These are phyloP conservation scores for Plectus sambesii DNA, from an alignment of 1,140 invertebrate genomes.

Conservation along the genomic window DNA sequence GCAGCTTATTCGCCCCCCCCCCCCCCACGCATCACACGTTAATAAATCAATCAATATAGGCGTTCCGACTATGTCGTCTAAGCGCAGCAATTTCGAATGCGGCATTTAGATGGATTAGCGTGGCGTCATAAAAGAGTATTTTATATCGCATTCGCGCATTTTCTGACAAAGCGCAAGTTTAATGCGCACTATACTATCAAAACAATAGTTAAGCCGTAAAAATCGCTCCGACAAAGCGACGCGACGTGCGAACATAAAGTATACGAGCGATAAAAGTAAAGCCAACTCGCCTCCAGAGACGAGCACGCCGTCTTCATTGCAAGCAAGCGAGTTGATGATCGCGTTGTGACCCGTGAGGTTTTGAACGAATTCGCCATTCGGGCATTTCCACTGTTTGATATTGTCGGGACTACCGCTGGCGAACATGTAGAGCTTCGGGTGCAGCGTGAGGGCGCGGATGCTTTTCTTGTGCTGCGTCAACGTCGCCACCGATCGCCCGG, in stretches of 20 bases:
- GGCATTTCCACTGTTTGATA: constrained; percentile 98
- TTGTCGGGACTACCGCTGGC: constrained; percentile 95
- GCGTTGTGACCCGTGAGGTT: constrained; percentile 94
- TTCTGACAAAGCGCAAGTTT: too few relatives aligned
- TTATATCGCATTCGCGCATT: too few relatives aligned
- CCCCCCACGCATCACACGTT: too few relatives aligned
- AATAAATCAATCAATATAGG: too few relatives aligned
- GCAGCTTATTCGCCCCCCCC: too few relatives aligned
- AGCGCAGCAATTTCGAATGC: too few relatives aligned
- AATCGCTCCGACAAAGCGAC: too few relatives aligned
- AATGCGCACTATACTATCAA: too few relatives aligned
- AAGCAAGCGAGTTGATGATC: constrained; percentile 87
- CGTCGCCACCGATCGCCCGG: constrained; percentile 83
- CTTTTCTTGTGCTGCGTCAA: constrained; percentile 99
- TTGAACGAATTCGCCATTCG: constrained; percentile 93
- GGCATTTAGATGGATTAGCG: too few relatives aligned
- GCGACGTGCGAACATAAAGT: constrained; percentile 11
- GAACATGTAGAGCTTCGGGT: constrained; percentile 88
- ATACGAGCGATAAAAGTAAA: constrained; percentile 8
- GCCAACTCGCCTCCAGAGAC: constrained; percentile 69
- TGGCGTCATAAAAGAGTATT: too few relatives aligned
- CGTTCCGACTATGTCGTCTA: too few relatives aligned
- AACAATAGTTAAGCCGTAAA: background rate
- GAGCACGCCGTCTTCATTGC: constrained; percentile 82
- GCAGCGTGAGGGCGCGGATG: constrained; percentile 74